Evolutionary conservation across 2,888 invertebrate genomes (phyloP).

Genomic region (Caradrina clavipalpis): DNA sequence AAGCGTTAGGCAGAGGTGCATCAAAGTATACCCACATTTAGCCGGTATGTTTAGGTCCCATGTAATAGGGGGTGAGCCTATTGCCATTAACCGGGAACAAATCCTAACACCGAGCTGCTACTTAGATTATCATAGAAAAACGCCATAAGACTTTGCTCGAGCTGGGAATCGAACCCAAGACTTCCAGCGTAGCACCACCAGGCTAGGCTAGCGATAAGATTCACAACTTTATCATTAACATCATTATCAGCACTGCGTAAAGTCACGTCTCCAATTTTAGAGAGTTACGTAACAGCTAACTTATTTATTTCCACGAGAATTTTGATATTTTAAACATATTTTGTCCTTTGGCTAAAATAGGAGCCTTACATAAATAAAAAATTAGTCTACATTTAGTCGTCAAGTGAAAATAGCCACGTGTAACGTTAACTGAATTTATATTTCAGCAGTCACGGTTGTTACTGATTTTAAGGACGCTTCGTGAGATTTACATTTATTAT

Average conservation of each 20-base stretch:
- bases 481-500: slow-evolving; percentile 5
- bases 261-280: not conserved
- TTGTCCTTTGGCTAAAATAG: not conserved
- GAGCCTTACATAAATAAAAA: not conserved
- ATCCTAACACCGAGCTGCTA: no score
- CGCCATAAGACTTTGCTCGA: no score
- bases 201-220: not conserved
- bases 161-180: no score
- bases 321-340: not conserved
- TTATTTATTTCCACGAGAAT: slow-evolving; percentile 2
- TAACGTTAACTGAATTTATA: slow-evolving; percentile 35
- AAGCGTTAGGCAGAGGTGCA: no score
- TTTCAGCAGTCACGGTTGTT: slow-evolving; percentile 25
- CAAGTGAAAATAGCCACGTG: slow-evolving; percentile 22
- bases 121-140: no score
- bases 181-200: no score
- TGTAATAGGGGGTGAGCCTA: no score
- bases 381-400: slow-evolving; percentile 21
- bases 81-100: no score
- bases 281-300: not conserved
- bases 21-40: no score
- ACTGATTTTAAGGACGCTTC: slow-evolving; percentile 2
- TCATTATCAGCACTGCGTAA: not conserved
- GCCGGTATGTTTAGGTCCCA: no score
- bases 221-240: slow-evolving; percentile 1